Percentiles rank a stretch among this genome's conserved stretches.
Evolutionary conservation across 2,797 vertebrate genomes (phyloP).

Genomic region (Discoglossus pictus): DNA sequence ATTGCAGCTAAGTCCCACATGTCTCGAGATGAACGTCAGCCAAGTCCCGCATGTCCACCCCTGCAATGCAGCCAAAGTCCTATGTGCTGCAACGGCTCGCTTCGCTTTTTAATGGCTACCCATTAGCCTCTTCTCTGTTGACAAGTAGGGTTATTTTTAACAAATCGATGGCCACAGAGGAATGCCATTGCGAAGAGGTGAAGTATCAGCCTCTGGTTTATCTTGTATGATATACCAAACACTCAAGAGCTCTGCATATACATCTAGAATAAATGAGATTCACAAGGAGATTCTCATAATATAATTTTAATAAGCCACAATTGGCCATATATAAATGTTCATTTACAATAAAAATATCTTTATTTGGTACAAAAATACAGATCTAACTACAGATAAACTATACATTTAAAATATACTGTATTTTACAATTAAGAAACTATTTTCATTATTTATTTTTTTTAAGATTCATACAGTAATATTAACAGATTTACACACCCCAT

Average conservation of each 20-base stretch:
- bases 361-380: constrained; percentile 46
- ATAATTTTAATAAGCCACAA: constrained; percentile 13
- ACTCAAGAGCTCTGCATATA: too few species aligned
- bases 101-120: too few species aligned
- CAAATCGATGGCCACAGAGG: not conserved
- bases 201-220: too few species aligned
- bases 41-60: too few species aligned
- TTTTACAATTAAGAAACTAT: constrained; percentile 17
- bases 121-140: too few species aligned
- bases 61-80: too few species aligned
- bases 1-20: too few species aligned
- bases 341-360: constrained; percentile 43
- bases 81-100: too few species aligned
- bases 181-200: not conserved
- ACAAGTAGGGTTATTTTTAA: constrained; percentile 7
- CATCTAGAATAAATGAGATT: not conserved
- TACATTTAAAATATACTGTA: constrained; percentile 20
- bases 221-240: too few species aligned
- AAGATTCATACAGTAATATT: not conserved
- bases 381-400: constrained; percentile 30
- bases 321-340: constrained; percentile 15
- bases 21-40: too few species aligned
- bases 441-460: constrained; percentile 14
- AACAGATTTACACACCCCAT: too few species aligned
- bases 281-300: constrained; percentile 7